These are phyloP conservation scores for Junonia oenone DNA, from an alignment of 2,888 invertebrate genomes.

Conservation along the genomic window DNA sequence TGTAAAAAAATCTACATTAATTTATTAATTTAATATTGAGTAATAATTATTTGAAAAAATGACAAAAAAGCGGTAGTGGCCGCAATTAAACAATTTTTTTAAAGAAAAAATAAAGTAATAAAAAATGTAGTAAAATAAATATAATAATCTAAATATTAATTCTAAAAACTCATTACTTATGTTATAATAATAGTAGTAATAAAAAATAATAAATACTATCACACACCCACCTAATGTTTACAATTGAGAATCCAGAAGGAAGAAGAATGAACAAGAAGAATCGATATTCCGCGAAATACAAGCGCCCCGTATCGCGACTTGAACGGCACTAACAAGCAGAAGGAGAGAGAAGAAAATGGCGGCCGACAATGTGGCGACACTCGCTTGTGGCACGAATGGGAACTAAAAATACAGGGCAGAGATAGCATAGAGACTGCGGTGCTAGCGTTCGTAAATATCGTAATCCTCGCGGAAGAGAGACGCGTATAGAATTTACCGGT, in stretches of 20 bases:
- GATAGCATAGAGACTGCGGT: conserved; percentile 36
- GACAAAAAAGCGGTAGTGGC: no score
- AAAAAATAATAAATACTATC: conserved; percentile 1
- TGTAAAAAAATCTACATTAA: no score
- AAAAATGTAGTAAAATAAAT: neutral
- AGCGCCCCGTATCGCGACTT: conserved; percentile 48
- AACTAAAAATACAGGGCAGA: conserved; percentile 48
- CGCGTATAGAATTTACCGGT: conserved; percentile 17
- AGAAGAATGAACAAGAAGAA: conserved; percentile 62
- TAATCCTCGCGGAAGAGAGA: conserved; percentile 36
- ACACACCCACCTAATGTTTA: conserved; percentile 24
- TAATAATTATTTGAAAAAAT: no score
- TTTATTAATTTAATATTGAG: no score
- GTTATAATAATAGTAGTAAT: neutral
- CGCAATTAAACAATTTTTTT: neutral
- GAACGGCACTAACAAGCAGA: conserved; percentile 61
- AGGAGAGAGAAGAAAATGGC: conserved; percentile 77
- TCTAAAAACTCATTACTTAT: neutral
- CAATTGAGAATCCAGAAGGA: conserved; percentile 52
- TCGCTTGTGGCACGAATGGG: conserved; percentile 41
- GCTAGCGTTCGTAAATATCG: conserved; percentile 19
- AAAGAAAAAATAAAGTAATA: neutral
- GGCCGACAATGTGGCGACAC: conserved; percentile 48
- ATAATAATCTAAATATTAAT: neutral
- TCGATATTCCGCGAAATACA: conserved; percentile 42